Base-by-base conservation (phyloP, 1,140 invertebrate species). In the Drosophila carrolli region DNA sequence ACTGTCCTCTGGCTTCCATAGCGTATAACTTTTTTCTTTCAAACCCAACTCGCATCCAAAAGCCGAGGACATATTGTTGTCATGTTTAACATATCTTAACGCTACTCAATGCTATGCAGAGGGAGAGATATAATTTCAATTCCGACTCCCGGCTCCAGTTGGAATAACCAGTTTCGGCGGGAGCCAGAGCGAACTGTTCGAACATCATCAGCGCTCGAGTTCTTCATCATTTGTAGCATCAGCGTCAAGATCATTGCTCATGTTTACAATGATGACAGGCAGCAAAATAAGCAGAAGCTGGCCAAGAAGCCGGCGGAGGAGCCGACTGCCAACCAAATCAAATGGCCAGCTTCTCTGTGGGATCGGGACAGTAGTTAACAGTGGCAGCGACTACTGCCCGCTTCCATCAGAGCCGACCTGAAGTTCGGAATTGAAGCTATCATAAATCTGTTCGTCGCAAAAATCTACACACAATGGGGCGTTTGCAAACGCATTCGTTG, bases 161-260 rank as follows among this genome's bases (percentile, higher is more conserved):
- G 32, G 47, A 44, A 71, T 75, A 75, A 75, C 75, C 76, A 74
- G 75, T 72, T 78, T 43, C 38, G 11, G 23, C 37, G 37, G 43
- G 32, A 41, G 48, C 40, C 51, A 41, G 54, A 23, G 65, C 27
- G 48, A 62, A 29, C 61, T 72, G 77, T 70, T 78, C 80, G 66
- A 78, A 71, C 66, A 89, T 89, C 80, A 84, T 80, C 79, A 79
- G 74, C 55, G 72, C 43, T 65, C 84, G 78, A 91, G 88, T 90
- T 91, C 81, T 91, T 91, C 90, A 91, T 91, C 90, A 91, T 91
- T 91, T 91, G 90, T 91, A 90, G 90, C 83, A 91, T 91, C 90
- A 91, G 90, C 90, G 90, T 91, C 90, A 91, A 90, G 83, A 91
- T 89, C 83, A 91, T 91, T 91, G 90, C 90, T 91, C 90, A 91